Evolutionary conservation across 2,797 vertebrate species (phyloP).

Genomic region (Pangasius macronema): DNA sequence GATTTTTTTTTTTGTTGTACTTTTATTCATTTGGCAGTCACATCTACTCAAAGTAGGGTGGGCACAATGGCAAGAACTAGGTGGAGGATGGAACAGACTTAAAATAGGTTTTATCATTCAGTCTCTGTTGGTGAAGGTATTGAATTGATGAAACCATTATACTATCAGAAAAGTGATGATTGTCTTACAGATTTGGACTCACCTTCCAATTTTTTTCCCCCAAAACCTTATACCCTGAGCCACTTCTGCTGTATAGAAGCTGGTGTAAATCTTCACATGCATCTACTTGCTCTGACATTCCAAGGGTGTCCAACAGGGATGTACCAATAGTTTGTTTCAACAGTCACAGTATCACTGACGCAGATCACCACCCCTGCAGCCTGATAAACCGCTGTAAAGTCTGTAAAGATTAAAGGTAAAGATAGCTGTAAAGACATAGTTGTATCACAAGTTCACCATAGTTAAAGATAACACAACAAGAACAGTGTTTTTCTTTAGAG

Average conservation of each 20-base stretch:
- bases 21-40: neutral
- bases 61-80: neutral
- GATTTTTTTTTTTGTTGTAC: neutral
- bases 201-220: neutral
- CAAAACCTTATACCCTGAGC: neutral
- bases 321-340: neutral
- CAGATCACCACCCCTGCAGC: neutral
- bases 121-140: neutral
- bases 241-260: neutral
- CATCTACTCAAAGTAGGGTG: neutral
- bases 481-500: neutral
- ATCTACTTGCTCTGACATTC: conserved; percentile 10
- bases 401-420: neutral
- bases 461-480: neutral
- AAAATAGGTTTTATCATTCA: neutral
- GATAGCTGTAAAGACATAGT: neutral
- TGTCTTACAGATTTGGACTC: neutral
- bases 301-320: neutral
- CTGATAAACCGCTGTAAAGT: neutral
- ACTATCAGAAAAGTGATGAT: neutral
- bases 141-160: neutral
- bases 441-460: neutral
- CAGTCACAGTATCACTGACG: neutral
- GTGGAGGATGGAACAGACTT: neutral
- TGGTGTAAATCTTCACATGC: neutral